A percentile compares a stretch with the other conserved stretches of the same genome.
Conservation (phyloP, 2,113 vertebrate genomes). For the Terrapene triunguis region DNA sequence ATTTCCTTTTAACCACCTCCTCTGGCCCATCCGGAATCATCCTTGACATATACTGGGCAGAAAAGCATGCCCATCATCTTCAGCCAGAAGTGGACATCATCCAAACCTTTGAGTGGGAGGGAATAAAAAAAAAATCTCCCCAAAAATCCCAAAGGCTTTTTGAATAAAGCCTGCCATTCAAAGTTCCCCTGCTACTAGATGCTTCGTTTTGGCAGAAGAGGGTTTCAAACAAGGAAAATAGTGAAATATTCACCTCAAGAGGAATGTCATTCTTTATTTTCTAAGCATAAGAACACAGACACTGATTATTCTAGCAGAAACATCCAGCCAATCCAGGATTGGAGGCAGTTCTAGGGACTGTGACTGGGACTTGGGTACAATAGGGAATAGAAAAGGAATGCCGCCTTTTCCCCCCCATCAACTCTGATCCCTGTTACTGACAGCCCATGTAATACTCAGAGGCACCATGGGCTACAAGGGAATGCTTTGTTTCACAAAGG, state of each 20-base stretch:
- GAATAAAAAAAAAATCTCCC: not conserved
- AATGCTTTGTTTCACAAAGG: not conserved
- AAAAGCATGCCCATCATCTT: not conserved
- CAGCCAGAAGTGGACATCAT: not conserved
- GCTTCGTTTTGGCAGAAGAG: not conserved
- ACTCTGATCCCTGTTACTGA: not conserved
- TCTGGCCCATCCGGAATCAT: not conserved
- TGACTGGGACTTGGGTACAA: not conserved
- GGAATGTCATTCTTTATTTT: not conserved
- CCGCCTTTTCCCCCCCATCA: not conserved
- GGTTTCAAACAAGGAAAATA: conserved; percentile 6
- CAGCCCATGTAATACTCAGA: not conserved
- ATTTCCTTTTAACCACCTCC: not conserved
- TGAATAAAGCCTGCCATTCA: not conserved
- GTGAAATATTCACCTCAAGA: not conserved
- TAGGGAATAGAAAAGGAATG: not conserved
- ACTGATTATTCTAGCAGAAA: not conserved
- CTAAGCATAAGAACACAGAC: not conserved
- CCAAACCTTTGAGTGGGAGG: not conserved
- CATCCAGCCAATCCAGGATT: not conserved
- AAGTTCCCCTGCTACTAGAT: not conserved
- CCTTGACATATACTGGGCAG: not conserved
- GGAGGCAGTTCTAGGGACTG: not conserved
- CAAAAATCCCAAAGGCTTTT: not conserved
- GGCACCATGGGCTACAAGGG: not conserved